Evolutionary conservation across 2,888 invertebrate species (phyloP).

Genomic region (Amitus sp.): DNA sequence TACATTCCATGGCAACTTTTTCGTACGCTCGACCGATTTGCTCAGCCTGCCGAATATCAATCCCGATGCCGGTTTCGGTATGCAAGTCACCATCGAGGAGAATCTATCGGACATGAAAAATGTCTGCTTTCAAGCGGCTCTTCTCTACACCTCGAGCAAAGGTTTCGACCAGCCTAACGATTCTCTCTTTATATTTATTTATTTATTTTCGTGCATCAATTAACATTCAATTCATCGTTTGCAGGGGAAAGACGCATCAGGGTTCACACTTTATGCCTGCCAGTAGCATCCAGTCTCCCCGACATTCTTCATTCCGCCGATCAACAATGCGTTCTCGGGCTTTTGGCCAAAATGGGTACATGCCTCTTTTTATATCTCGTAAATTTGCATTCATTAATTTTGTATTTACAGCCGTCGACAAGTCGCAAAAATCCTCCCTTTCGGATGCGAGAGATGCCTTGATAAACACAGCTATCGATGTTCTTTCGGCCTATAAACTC

Average conservation of each 20-base stretch:
- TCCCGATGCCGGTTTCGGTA: conserved; percentile 97
- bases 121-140: conserved; percentile 97
- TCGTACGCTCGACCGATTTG: conserved; percentile 96
- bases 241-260: conserved; percentile 93
- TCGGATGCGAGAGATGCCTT: conserved; percentile 96
- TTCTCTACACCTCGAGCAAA: conserved; percentile 95
- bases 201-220: too few relatives aligned
- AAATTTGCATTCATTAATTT: background rate
- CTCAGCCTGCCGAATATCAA: conserved; percentile 96
- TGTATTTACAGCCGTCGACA: conserved; percentile 80
- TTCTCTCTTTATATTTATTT: background rate
- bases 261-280: conserved; percentile 96
- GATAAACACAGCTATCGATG: conserved; percentile 94
- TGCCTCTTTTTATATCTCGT: too few relatives aligned
- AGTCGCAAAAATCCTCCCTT: conserved; percentile 85
- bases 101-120: conserved; percentile 84
- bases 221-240: too few relatives aligned
- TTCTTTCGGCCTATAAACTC: conserved; percentile 79
- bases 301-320: conserved; percentile 93
- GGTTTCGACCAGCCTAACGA: conserved; percentile 63
- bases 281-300: conserved; percentile 83
- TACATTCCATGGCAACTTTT: conserved; percentile 99
- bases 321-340: conserved; percentile 90
- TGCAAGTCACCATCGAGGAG: conserved; percentile 97
- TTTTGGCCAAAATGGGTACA: conserved; percentile 97